A percentile compares a stretch with the other conserved stretches of the same genome.
Evolutionary conservation across 2,113 vertebrate genomes (phyloP).

Genomic region (Oryzias curvinotus): DNA sequence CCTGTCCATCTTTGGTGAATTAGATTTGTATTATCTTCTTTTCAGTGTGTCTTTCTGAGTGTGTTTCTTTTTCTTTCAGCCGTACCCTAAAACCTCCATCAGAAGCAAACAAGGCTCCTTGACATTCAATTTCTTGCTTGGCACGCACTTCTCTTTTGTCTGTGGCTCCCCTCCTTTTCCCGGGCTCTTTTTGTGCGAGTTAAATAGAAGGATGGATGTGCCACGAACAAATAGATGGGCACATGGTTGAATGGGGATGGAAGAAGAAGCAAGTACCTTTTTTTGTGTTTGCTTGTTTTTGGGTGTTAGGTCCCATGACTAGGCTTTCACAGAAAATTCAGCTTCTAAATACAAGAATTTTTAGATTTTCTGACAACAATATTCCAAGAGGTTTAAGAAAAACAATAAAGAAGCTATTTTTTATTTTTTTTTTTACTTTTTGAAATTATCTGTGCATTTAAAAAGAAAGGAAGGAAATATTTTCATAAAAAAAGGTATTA

Average conservation of each 20-base stretch:
- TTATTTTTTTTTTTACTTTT: too few relatives aligned
- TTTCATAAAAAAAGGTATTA: too few relatives aligned
- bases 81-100: constrained; percentile 74
- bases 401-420: too few relatives aligned
- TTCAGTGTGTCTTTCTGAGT: constrained; percentile 16
- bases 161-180: constrained; percentile 50
- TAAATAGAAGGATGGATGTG: constrained; percentile 60
- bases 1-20: not conserved
- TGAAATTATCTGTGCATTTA: too few relatives aligned
- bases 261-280: constrained; percentile 10
- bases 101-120: constrained; percentile 79
- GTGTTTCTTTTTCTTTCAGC: constrained; percentile 58
- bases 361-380: too few relatives aligned
- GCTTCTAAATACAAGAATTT: constrained; percentile 5
- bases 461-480: too few relatives aligned
- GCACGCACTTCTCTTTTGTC: constrained; percentile 69
- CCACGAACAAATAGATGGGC: constrained; percentile 29
- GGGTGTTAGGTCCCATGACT: constrained; percentile 12
- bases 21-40: constrained; percentile 32
- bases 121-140: constrained; percentile 83
- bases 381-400: too few relatives aligned
- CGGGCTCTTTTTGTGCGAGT: constrained; percentile 52
- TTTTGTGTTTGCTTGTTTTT: constrained; percentile 3
- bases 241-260: constrained; percentile 35
- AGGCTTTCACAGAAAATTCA: constrained; percentile 51